Base-by-base conservation (phyloP, 2,888 invertebrate species). In the Epinotia nisella region DNA sequence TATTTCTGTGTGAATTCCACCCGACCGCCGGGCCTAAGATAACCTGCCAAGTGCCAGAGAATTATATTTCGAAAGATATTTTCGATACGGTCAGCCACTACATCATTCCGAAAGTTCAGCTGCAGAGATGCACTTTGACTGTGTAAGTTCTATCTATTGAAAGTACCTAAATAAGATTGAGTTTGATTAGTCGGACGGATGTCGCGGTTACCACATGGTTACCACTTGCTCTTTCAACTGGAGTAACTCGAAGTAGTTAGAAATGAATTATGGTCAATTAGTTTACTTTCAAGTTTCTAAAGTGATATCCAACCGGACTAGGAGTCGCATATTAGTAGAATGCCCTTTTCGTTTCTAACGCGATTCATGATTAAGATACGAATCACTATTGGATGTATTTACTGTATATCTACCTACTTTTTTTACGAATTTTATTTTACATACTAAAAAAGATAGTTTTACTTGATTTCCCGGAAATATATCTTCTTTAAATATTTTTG, bases 51-150 rank as follows among this genome's bases (percentile, higher is more conserved):
- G 97, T 96, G 76, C 97, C 97, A 65, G 95, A 96, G 79, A 96
- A 96, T 85, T 96, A 95, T 84, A 95, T 97, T 76, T 95, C 96
- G 0, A 97, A 97, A 89, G 97, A 97, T 81, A 95, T 95, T 74
- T 97, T 97, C 89, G 97, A 97, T 88, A 95, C 96, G 65, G 95
- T 97, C 73, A 96, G 96, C 86, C 96, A 96, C 79, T 97, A 97
- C 85, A 96, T 97, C 74, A 97, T 98, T 85, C 97, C 97, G 7
- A 97, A 97, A 90, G 95, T 96, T 68, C 96, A 97, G 83, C 92
- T 97, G 3, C 96, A 97, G 82, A 93, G 96, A 79, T 96, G 96
- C 84, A 96, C 96, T 39, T 95, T 97, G 80, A 97, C 97, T 74
- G 96, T 97, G 96, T 97, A 94, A 95, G 96, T 94, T 55, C 24